Base-by-base conservation (phyloP, 2,797 vertebrate genomes). In the Erethizon dorsatum region DNA sequence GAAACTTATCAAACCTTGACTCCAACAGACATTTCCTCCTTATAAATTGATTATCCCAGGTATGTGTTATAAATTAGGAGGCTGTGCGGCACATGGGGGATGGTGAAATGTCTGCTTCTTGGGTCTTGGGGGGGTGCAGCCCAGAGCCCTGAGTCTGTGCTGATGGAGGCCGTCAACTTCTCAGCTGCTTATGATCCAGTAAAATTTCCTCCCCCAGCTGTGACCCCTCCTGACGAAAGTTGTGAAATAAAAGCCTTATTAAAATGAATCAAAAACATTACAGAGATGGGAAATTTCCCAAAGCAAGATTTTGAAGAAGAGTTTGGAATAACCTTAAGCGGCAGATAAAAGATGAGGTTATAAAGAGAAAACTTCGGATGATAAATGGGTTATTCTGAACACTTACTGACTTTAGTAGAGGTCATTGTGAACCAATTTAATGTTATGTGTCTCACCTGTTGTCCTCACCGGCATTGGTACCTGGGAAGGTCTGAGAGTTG, bases 391-490 rank as follows among this genome's bases (percentile, higher is more conserved):
- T 31, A n/a, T 15, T 22, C 12, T 15, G 37, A 31, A 14, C 26
- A 33, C 26, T 45, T 57, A 45, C 3, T 83, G 86, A 67, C 47
- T 28, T 71, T 1, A 1, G 31, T 8, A 69, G 37, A 75, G 31
- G 50, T 56, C 63, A 7, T 3, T 9, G 9, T 14, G 61, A 47
- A 22, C 65, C 37, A 17, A 1, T 11, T 17, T 0, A 28, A 6
- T 14, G 13, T n/a, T 17, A 15, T 9, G 0, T 1, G 24, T 18
- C n/a, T 77, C 6, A 65, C 61, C 31, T 20, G 2, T 13, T 5
- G 31, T 28, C 1, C 4, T 17, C 2, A 12, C 9, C 12, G 0
- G 7, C 0, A 0, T 1, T 17, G 18, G 22, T 10, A 1, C 77
- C 57, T 61, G 0, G 28, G 26, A 69, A 26, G 45, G n/a, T 28